Percentiles rank a stretch among this genome's conserved stretches.
phyloP scores from a whole-genome alignment of 1,140 invertebrate genomes.

The Ceratitis capitata region DNA sequence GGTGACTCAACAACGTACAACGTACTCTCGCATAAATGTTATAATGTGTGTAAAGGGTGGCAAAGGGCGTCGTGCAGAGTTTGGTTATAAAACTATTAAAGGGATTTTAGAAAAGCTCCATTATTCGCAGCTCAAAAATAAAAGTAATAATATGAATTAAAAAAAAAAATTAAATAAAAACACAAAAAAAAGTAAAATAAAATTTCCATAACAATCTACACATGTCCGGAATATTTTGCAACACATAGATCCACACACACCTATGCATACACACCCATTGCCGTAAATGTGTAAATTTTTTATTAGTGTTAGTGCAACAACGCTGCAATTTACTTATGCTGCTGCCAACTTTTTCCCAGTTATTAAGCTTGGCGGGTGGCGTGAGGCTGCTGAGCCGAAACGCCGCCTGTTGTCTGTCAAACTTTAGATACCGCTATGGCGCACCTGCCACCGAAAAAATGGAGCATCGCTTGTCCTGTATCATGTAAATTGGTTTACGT shows the following conservation, averaged over 20 bases:
- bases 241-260: not conserved
- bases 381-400: not conserved
- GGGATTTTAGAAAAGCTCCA: slow-evolving; percentile 9
- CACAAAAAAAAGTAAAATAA: not conserved
- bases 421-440: not conserved
- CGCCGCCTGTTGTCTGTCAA: slow-evolving; percentile 31
- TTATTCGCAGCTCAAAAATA: not conserved
- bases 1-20: not conserved
- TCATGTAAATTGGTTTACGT: not conserved
- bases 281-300: not conserved
- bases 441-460: not conserved
- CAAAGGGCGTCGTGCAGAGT: not conserved
- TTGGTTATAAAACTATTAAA: not conserved
- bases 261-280: not conserved
- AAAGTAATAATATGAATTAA: too few species aligned
- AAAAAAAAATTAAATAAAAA: too few species aligned
- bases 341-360: not conserved
- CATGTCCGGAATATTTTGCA: not conserved
- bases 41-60: not conserved
- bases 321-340: not conserved
- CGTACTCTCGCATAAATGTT: not conserved
- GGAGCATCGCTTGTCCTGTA: not conserved
- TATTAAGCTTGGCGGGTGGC: not conserved
- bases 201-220: not conserved
- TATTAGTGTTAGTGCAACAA: slow-evolving; percentile 1